Conservation (phyloP, 2,888 invertebrate genomes). For the Dryobota labecula region DNA sequence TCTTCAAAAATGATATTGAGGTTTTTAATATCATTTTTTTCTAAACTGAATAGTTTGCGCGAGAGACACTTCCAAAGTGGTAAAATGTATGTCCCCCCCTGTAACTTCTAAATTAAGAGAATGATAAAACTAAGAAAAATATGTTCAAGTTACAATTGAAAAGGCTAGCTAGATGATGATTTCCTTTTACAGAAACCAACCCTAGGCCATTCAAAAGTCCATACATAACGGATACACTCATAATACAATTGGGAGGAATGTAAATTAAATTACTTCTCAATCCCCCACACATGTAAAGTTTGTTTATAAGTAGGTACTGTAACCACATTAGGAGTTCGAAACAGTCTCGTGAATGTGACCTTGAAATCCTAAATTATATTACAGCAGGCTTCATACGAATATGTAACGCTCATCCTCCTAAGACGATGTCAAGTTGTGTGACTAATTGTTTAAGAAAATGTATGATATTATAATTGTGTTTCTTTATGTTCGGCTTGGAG, state of each 20-base stretch:
- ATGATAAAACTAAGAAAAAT: too few relatives aligned
- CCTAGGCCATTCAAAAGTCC: not conserved
- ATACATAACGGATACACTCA: conserved; percentile 8
- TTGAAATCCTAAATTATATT: conserved; percentile 34
- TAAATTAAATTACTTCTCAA: conserved; percentile 39
- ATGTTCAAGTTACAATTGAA: not conserved
- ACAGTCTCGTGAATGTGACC: conserved; percentile 36
- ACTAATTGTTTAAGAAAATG: conserved; percentile 49
- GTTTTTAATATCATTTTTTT: too few relatives aligned
- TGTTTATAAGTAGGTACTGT: conserved; percentile 24
- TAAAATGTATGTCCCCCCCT: too few relatives aligned
- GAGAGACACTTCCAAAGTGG: too few relatives aligned
- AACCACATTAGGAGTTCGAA: conserved; percentile 38
- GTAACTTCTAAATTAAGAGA: too few relatives aligned
- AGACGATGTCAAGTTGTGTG: conserved; percentile 32
- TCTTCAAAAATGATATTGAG: too few relatives aligned
- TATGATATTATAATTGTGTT: conserved; percentile 33
- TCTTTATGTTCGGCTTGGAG: conserved; percentile 19
- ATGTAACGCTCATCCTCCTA: conserved; percentile 18
- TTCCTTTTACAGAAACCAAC: not conserved
- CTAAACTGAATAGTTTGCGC: too few relatives aligned
- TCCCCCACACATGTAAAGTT: conserved; percentile 26
- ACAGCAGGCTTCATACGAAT: conserved; percentile 9
- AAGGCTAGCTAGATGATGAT: not conserved
- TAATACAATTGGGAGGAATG: conserved; percentile 18